Base-by-base conservation (phyloP, 2,797 vertebrate species). In the Gastrophryne carolinensis region DNA sequence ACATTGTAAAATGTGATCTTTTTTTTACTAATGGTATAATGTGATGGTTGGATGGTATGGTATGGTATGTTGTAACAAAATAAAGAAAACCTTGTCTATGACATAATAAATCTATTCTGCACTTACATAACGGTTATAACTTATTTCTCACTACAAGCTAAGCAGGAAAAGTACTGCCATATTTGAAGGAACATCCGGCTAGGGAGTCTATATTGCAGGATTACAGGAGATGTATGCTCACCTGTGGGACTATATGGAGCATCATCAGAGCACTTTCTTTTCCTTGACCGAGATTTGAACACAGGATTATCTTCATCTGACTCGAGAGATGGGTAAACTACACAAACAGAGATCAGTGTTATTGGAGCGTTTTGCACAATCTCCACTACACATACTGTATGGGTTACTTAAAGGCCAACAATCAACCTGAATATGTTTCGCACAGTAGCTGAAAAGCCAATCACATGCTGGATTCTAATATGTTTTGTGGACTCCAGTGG, bases 211-310 rank as follows among this genome's bases (percentile, higher is more conserved):
- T 41, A 35, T 17, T 53, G 30, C 64, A 27, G 64, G 49, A 50
- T 27, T 30, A 37, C 13, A 68, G 32, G 30, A 75, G 58, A 19
- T 62, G 49, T 35, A 37, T 11, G 52, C 17, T 81, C 89, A 98
- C 98, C 98, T 73, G 97, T 98, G 0, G 98, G 98, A 79, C 96
- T 99, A 84, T 98, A 99, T 0, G 98, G 97, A 74, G 96, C 97
- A 78, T 99, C 97, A 0, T 98, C 98, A 0, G 93, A 97, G 83
- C 92, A 95, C 95, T 98, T 98, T 89, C 97, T 91, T 84, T 98
- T 99, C 91, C 98, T 98, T 19, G 97, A 98, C 81, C 97, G 92
- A 9, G 98, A 99, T 87, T 99, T 99, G 90, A 99, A 99, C 47
- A 99, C 91, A 1, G 97, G 97, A 85, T 98, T 98, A 85, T 99